Evolutionary conservation across 2,888 invertebrate species (phyloP).

Genomic region (Eupelmus urozonus): DNA sequence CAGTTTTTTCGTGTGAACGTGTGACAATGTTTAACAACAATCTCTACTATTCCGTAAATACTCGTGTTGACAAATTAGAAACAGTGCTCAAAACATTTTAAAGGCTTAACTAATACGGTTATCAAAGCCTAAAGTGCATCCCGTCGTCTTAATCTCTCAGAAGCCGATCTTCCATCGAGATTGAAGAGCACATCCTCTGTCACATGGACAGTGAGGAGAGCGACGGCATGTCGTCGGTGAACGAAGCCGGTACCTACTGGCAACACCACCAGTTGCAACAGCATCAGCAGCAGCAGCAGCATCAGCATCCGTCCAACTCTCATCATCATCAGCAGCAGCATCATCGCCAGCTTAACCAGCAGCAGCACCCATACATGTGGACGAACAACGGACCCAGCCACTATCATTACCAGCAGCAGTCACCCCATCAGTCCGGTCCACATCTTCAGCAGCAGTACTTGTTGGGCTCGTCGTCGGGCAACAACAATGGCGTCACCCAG

Average conservation of each 20-base stretch:
- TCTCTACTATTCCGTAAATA: not conserved
- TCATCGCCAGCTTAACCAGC: conserved; percentile 59
- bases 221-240: conserved; percentile 64
- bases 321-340: conserved; percentile 58
- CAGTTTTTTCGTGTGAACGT: not conserved
- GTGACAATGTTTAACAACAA: not conserved
- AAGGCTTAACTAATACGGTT: no score
- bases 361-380: conserved; percentile 61
- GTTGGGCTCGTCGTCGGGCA: conserved; percentile 5
- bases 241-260: conserved; percentile 70
- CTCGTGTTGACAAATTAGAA: no score
- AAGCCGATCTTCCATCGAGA: no score
- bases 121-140: not conserved
- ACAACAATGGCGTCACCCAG: conserved; percentile 45
- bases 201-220: conserved; percentile 69
- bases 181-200: no score
- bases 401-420: conserved; percentile 58
- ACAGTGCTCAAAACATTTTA: no score
- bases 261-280: conserved; percentile 70
- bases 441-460: conserved; percentile 46
- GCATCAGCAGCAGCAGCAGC: conserved; percentile 65
- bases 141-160: no score
- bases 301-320: conserved; percentile 58
- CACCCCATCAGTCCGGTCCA: conserved; percentile 33
- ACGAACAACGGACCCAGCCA: conserved; percentile 47